Percentiles rank a stretch among this genome's conserved stretches.
These are phyloP conservation scores for Dendrocincla fuliginosa DNA, from an alignment of 2,797 vertebrate genomes.

Conservation along the genomic window DNA sequence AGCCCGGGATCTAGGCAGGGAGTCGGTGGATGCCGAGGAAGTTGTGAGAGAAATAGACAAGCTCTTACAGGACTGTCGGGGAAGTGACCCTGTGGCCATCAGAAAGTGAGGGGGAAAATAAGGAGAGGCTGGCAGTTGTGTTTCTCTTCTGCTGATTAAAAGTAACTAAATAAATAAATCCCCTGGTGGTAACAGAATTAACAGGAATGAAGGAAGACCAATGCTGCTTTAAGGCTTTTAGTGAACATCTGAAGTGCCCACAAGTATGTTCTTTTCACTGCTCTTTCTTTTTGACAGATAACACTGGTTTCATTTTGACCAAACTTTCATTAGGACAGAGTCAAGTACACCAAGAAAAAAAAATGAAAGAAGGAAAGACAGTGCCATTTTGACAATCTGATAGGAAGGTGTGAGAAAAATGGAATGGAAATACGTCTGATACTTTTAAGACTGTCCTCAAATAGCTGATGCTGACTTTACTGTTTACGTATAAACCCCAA, in stretches of 20 bases:
- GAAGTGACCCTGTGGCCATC: constrained; percentile 89
- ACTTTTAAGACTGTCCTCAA: constrained; percentile 77
- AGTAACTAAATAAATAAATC: constrained; percentile 44
- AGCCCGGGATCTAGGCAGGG: constrained; percentile 82
- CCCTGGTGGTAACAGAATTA: constrained; percentile 81
- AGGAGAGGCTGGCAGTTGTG: constrained; percentile 82
- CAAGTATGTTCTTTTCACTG: constrained; percentile 92
- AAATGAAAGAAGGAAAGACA: constrained; percentile 74
- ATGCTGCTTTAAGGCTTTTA: constrained; percentile 90
- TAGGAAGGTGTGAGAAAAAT: constrained; percentile 71
- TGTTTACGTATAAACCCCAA: constrained; percentile 81
- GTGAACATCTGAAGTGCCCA: constrained; percentile 98
- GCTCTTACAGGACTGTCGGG: constrained; percentile 98
- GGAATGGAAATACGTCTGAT: constrained; percentile 66
- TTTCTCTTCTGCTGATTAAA: constrained; percentile 77
- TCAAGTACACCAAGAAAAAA: constrained; percentile 65
- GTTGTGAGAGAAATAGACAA: constrained; percentile 99
- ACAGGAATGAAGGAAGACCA: constrained; percentile 84
- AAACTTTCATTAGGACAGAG: constrained; percentile 80
- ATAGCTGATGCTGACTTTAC: constrained; percentile 80
- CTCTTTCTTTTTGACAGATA: constrained; percentile 87
- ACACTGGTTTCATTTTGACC: constrained; percentile 80
- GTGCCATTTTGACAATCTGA: constrained; percentile 91
- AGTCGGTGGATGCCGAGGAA: constrained; percentile 94
- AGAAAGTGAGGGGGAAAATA: constrained; percentile 87